Percentiles rank a stretch among this genome's conserved stretches.
Conservation (phyloP, 2,888 invertebrate genomes). For the Crocallis elinguaria region DNA sequence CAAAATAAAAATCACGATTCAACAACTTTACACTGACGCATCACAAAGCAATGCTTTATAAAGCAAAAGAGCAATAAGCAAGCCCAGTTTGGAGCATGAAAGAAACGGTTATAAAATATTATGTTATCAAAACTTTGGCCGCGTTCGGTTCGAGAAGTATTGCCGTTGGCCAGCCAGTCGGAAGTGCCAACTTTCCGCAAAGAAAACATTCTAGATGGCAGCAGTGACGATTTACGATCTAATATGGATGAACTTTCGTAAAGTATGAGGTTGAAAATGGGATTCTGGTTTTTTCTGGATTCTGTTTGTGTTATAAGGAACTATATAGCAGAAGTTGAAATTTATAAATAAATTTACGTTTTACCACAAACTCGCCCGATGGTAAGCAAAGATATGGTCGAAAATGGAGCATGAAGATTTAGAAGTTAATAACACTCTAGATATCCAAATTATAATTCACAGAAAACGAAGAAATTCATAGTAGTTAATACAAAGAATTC, state of each 20-base stretch:
- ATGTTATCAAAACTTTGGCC: conserved; percentile 30
- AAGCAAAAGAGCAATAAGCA: conserved; percentile 15
- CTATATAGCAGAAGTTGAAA: too few species aligned
- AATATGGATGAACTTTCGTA: conserved; percentile 21
- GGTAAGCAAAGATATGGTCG: too few species aligned
- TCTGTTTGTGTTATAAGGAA: too few species aligned
- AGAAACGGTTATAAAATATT: conserved; percentile 26
- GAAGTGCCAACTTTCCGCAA: conserved; percentile 31
- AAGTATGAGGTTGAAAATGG: conserved; percentile 1
- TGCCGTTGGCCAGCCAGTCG: conserved; percentile 8
- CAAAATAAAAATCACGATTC: background rate
- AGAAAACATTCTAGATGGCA: conserved; percentile 30
- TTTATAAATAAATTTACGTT: too few species aligned
- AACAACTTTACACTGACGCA: conserved; percentile 1
- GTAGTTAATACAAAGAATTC: too few species aligned
- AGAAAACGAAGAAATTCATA: too few species aligned
- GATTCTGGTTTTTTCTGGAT: background rate
- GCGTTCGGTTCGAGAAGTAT: conserved; percentile 13
- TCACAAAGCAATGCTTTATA: conserved; percentile 4
- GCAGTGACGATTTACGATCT: conserved; percentile 31
- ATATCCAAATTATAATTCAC: too few species aligned
- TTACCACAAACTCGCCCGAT: too few species aligned
- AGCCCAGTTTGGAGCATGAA: conserved; percentile 14
- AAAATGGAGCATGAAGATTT: too few species aligned
- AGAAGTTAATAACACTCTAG: too few species aligned